Evolutionary conservation across 1,140 invertebrate genomes (phyloP).

Genomic region (Drosophila sp.): DNA sequence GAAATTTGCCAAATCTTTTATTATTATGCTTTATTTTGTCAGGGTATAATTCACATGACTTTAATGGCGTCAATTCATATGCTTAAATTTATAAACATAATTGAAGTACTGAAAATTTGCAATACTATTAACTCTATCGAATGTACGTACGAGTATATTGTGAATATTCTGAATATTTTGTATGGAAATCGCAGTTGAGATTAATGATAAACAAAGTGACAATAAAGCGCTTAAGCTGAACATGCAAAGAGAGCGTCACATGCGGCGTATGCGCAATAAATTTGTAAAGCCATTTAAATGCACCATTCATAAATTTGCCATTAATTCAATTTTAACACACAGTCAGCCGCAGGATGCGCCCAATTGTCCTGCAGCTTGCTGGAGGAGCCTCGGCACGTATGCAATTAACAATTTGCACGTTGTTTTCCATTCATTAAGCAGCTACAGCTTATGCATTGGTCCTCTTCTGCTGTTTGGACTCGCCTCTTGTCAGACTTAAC

Average conservation of each 20-base stretch:
- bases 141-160: not conserved
- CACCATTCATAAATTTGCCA: slow-evolving; percentile 42
- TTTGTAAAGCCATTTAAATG: slow-evolving; percentile 40
- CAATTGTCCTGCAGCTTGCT: not conserved
- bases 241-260: not conserved
- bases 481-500: not conserved
- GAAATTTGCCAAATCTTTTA: slow-evolving; percentile 33
- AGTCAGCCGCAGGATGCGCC: slow-evolving; percentile 18
- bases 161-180: not conserved
- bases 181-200: not conserved
- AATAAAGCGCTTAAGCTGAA: slow-evolving; percentile 8
- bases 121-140: slow-evolving; percentile 4
- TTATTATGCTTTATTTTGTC: slow-evolving; percentile 39
- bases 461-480: not conserved
- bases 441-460: not conserved
- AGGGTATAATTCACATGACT: slow-evolving; percentile 45
- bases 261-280: slow-evolving; percentile 16
- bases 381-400: slow-evolving; percentile 2
- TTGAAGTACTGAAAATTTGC: not conserved
- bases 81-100: not conserved
- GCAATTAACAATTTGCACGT: slow-evolving; percentile 42
- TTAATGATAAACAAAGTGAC: slow-evolving; percentile 12
- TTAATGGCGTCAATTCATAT: slow-evolving; percentile 1
- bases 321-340: slow-evolving; percentile 40
- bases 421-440: slow-evolving; percentile 50